A percentile compares a stretch with the other conserved stretches of the same genome.
These are phyloP conservation scores for Eidolon dupreanum DNA, from an alignment of 2,797 vertebrate genomes.

Conservation along the genomic window DNA sequence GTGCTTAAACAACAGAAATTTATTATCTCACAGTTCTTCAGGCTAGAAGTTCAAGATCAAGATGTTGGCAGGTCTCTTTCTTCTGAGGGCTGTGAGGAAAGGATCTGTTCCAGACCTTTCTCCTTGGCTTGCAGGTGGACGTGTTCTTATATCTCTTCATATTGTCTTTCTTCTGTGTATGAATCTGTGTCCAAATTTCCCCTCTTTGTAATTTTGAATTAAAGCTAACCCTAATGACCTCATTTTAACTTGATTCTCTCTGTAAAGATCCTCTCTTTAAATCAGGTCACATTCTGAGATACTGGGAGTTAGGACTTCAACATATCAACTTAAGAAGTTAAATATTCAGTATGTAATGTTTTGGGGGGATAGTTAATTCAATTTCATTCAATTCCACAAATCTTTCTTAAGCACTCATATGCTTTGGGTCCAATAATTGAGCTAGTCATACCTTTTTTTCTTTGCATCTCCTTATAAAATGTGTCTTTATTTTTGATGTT, in stretches of 20 bases:
- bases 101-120: not conserved
- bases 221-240: not conserved
- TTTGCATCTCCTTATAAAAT: not conserved
- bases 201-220: not conserved
- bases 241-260: not conserved
- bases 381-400: not conserved
- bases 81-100: not conserved
- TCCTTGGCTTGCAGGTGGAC: too few relatives aligned
- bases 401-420: not conserved
- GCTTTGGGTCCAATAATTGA: not conserved
- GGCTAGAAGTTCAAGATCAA: not conserved
- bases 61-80: not conserved
- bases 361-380: not conserved
- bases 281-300: not conserved
- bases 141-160: not conserved
- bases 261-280: not conserved
- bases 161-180: not conserved
- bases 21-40: not conserved
- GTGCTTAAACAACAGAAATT: not conserved
- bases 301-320: not conserved
- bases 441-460: not conserved
- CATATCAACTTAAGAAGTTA: not conserved
- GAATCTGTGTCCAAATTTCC: not conserved
- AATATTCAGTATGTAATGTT: not conserved
- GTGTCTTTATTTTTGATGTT: not conserved